Percentiles rank a stretch among this genome's conserved stretches.
These are phyloP conservation scores for Drosophila neonasuta DNA, from an alignment of 2,888 invertebrate species.

Conservation along the genomic window DNA sequence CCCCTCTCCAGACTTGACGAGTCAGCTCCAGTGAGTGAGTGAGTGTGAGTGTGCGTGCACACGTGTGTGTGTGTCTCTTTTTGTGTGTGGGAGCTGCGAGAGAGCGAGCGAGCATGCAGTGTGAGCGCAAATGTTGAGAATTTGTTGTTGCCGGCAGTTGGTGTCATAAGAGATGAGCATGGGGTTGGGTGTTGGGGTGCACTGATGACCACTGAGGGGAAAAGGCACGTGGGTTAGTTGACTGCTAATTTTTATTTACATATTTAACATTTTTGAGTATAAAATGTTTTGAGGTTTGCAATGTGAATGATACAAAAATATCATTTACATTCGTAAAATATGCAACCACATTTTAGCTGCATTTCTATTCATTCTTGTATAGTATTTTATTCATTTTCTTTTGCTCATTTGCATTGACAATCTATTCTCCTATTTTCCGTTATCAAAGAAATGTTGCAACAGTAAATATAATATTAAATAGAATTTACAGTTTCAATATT, in stretches of 20 bases:
- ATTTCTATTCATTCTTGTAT: background rate
- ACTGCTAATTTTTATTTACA: conserved; percentile 60
- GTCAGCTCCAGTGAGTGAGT: conserved; percentile 20
- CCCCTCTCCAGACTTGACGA: conserved; percentile 45
- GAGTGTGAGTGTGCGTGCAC: background rate
- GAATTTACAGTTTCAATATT: no score
- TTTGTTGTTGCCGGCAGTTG: conserved; percentile 47
- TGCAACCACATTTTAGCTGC: conserved; percentile 4
- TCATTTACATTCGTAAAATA: conserved; percentile 42
- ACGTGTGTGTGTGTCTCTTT: conserved; percentile 16
- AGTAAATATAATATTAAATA: background rate
- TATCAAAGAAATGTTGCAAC: background rate
- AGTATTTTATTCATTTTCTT: background rate
- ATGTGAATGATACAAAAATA: conserved; percentile 42
- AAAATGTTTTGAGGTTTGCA: conserved; percentile 50
- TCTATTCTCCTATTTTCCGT: background rate
- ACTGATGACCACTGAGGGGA: conserved; percentile 40
- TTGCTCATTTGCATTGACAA: conserved; percentile 6
- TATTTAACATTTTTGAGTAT: conserved; percentile 49
- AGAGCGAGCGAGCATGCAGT: conserved; percentile 22
- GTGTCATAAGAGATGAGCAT: conserved; percentile 8
- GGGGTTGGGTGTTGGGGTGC: background rate
- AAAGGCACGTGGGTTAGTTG: conserved; percentile 19
- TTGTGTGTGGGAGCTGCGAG: conserved; percentile 36
- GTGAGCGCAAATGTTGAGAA: conserved; percentile 55